Evolutionary conservation across 2,888 invertebrate genomes (phyloP).

Genomic region (Lepidochrysops patricia): DNA sequence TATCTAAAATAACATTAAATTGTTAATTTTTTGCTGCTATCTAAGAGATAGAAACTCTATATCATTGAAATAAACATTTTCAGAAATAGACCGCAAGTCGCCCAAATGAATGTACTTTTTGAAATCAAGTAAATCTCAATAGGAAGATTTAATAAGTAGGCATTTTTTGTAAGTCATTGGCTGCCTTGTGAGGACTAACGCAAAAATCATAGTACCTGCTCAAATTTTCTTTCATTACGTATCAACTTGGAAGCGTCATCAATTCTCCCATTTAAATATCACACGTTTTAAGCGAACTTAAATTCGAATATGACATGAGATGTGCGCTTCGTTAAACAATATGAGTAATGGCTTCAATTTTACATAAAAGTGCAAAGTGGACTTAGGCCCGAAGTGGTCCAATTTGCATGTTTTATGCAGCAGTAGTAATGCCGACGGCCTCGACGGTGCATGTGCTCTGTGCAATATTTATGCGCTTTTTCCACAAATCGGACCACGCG

Average conservation of each 20-base stretch:
- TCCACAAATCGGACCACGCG: constrained; percentile 61
- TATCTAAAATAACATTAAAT: neutral
- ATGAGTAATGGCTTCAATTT: constrained; percentile 56
- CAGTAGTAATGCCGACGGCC: constrained; percentile 49
- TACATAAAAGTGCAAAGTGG: constrained; percentile 68
- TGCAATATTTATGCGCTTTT: constrained; percentile 68
- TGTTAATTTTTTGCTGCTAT: no score
- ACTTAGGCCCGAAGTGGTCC: constrained; percentile 66
- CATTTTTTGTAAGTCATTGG: no score
- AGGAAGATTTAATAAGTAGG: no score
- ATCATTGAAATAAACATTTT: no score
- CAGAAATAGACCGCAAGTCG: no score
- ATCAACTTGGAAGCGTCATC: no score
- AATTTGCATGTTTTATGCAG: constrained; percentile 73
- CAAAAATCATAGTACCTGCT: no score
- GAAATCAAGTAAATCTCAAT: no score
- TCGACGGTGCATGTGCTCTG: constrained; percentile 51
- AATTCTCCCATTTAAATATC: neutral
- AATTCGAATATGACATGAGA: neutral
- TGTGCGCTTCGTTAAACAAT: constrained; percentile 50
- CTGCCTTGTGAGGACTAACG: no score
- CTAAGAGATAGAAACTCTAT: no score
- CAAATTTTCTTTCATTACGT: no score
- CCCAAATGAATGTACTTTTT: no score
- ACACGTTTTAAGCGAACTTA: neutral